These are phyloP conservation scores for Lasiommata megera DNA, from an alignment of 2,888 invertebrate genomes.

Conservation along the genomic window DNA sequence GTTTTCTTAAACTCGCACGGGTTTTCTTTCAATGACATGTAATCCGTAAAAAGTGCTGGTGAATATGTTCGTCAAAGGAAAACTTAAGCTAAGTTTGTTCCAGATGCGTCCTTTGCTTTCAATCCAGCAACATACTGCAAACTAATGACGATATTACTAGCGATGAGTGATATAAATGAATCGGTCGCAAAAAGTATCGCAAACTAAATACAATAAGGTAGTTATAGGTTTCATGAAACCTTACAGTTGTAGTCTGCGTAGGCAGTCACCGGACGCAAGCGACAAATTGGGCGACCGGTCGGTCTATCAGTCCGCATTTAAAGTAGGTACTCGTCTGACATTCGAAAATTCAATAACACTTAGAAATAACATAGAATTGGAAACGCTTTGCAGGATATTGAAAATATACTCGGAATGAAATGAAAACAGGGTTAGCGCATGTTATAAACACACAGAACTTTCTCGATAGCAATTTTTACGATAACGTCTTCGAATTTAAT, in stretches of 20 bases:
- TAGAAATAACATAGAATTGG: constrained; percentile 20
- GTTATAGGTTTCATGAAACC: constrained; percentile 72
- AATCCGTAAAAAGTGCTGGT: no score
- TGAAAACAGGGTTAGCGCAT: constrained; percentile 10
- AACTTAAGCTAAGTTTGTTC: no score
- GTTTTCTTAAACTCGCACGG: no score
- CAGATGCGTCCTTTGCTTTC: no score
- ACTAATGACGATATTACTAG: no score
- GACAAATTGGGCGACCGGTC: constrained; percentile 35
- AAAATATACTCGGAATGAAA: constrained; percentile 9
- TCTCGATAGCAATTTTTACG: not conserved
- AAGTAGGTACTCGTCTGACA: constrained; percentile 15
- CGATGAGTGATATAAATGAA: not conserved
- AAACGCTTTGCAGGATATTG: constrained; percentile 19
- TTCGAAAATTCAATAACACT: constrained; percentile 22
- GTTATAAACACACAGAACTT: not conserved
- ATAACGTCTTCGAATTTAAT: no score
- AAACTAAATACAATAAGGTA: constrained; percentile 57
- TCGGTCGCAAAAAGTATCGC: constrained; percentile 29
- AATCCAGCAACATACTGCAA: no score
- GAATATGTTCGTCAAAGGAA: no score
- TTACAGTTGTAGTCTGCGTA: constrained; percentile 52
- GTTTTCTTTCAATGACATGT: no score
- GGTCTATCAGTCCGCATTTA: constrained; percentile 25
- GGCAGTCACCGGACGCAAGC: constrained; percentile 41